Evolutionary conservation across 1,140 invertebrate genomes (phyloP).

Genomic region (Hydropsyche tenuis): DNA sequence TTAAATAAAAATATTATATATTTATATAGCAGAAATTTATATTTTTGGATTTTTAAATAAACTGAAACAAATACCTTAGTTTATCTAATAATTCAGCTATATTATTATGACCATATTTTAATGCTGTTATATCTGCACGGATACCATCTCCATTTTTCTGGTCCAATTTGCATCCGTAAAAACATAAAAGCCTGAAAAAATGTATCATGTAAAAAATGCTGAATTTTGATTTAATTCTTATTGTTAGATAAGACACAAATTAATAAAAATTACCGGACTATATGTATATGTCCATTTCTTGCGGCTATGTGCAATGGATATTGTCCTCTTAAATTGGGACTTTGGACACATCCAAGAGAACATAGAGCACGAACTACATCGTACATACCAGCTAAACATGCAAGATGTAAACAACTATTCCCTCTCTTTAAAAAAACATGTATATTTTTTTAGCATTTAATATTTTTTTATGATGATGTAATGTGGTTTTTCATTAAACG

Average conservation of each 20-base stretch:
- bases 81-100: conserved; percentile 77
- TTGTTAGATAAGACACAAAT: conserved; percentile 24
- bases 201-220: conserved; percentile 16
- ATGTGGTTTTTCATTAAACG: too few relatives aligned
- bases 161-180: conserved; percentile 75
- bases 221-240: conserved; percentile 3
- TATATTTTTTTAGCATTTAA: background rate
- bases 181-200: conserved; percentile 70
- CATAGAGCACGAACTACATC: conserved; percentile 76
- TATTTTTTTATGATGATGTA: too few relatives aligned
- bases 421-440: conserved; percentile 66
- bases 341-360: conserved; percentile 77
- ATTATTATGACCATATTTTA: conserved; percentile 78
- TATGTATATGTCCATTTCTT: conserved; percentile 75
- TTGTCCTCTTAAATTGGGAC: conserved; percentile 70
- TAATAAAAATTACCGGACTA: conserved; percentile 68
- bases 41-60: background rate
- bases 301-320: conserved; percentile 80
- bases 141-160: conserved; percentile 76
- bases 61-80: conserved; percentile 66
- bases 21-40: background rate
- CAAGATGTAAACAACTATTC: conserved; percentile 79
- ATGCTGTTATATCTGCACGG: conserved; percentile 80
- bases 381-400: conserved; percentile 72
- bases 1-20: conserved; percentile 21